Evolutionary conservation across 1,140 invertebrate genomes (phyloP), one percentile per base, ranked within the genome.

Genomic region (Mesaphorura yosii): DNA sequence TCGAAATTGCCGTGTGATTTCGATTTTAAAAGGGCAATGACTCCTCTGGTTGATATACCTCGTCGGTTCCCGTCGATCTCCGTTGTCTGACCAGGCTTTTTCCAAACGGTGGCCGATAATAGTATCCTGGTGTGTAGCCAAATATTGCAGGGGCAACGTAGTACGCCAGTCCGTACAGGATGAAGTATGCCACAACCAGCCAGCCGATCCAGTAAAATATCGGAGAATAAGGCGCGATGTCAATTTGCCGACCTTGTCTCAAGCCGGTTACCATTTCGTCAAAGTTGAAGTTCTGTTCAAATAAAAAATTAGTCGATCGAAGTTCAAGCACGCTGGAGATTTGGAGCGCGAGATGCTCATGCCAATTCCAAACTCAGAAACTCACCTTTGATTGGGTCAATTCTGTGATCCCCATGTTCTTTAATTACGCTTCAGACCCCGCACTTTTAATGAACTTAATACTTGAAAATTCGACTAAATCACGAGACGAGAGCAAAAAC

Each of bases 131-230:
- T n/a, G n/a, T n/a, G n/a, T n/a, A 26, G 23, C 44, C 44, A 25
- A 46, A 46, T 10, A 46, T 46, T 7, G 44, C 44, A 15, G 44
- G 44, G 6, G 23, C 44, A 7, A 46, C 20, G 25, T 46, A 46
- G 7, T 27, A 23, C 12, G 44, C 44, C 5, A 46, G 6, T n/a
- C 25, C 23, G 23, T 46, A 46, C 14, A 46, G 20, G 23, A 46
- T 26, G 7, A 46, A 46, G 23, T 46, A 46, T 23, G 19, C 6
- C 7, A 46, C 20, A 7, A 28, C 44, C 15, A 46, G 25, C 44
- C 44, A 46, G 25, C 44, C 44, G 23, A 46, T 26, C 44, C 44
- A 46, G 23, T 46, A 46, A 25, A 46, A 10, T 15, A 46, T 46
- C 7, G 44, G 44, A 19, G 44, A 46, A 20, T 46, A 46, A 28